Percentiles rank a stretch among this genome's conserved stretches.
These are phyloP conservation scores for Eleutherodactylus coqui DNA, from an alignment of 2,797 vertebrate species.

Conservation along the genomic window DNA sequence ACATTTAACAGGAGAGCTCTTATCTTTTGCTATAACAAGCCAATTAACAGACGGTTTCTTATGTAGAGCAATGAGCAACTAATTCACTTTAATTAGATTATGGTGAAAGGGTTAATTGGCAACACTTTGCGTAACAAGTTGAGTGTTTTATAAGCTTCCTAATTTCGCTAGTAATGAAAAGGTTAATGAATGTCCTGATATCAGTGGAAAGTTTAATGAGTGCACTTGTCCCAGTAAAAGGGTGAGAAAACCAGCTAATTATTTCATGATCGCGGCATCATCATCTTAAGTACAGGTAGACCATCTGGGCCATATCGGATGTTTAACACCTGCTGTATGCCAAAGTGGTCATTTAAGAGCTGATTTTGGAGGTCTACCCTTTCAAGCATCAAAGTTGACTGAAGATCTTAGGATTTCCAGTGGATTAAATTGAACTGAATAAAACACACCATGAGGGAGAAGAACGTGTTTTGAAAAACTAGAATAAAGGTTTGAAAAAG, in stretches of 20 bases:
- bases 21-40: conserved; percentile 42
- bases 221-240: conserved; percentile 38
- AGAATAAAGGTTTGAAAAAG: conserved; percentile 50
- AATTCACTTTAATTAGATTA: conserved; percentile 55
- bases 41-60: conserved; percentile 53
- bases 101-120: conserved; percentile 57
- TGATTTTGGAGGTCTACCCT: conserved; percentile 27
- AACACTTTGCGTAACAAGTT: conserved; percentile 20
- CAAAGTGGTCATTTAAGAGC: conserved; percentile 41
- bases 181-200: conserved; percentile 53
- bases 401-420: conserved; percentile 40
- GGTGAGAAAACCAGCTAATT: conserved; percentile 38
- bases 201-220: conserved; percentile 54
- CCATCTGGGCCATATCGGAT: neutral
- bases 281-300: conserved; percentile 11
- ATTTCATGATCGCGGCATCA: conserved; percentile 40
- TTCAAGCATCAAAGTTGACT: conserved; percentile 37
- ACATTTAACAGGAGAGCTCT: conserved; percentile 45
- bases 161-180: conserved; percentile 51
- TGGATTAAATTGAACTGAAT: conserved; percentile 50
- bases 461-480: conserved; percentile 44
- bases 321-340: conserved; percentile 12
- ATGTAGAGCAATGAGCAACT: conserved; percentile 16
- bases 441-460: conserved; percentile 40
- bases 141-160: conserved; percentile 17